Evolutionary conservation across 2,888 invertebrate genomes (phyloP).

Genomic region (Xanthorhoe designata): DNA sequence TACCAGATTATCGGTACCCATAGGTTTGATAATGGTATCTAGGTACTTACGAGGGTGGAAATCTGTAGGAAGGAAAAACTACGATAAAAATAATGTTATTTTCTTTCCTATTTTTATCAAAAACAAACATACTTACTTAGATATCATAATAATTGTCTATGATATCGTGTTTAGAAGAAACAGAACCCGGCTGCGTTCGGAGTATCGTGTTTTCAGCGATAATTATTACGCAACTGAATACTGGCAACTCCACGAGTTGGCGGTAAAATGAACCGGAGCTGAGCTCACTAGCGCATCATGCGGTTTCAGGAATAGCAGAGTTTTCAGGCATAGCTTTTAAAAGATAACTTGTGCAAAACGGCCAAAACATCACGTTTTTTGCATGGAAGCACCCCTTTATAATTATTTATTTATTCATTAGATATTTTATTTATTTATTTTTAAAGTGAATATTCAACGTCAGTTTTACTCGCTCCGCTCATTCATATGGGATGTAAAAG

Average conservation of each 20-base stretch:
- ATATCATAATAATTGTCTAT: conserved; percentile 23
- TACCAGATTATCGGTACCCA: too few species aligned
- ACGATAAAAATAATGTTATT: not conserved
- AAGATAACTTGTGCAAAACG: too few species aligned
- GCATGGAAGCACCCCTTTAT: too few species aligned
- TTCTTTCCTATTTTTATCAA: not conserved
- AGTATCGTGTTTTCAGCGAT: conserved; percentile 64
- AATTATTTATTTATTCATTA: too few species aligned
- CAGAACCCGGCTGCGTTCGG: conserved; percentile 34
- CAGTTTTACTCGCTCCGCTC: too few species aligned
- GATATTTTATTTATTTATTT: too few species aligned
- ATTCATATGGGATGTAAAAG: too few species aligned
- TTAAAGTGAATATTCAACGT: too few species aligned
- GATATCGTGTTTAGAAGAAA: conserved; percentile 32
- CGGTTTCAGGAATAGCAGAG: conserved; percentile 6
- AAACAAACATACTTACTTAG: conserved; percentile 14
- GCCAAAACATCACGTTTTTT: too few species aligned
- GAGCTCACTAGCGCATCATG: conserved; percentile 39
- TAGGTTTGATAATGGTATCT: too few species aligned
- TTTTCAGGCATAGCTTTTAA: not conserved
- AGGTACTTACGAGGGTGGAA: not conserved
- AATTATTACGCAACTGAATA: conserved; percentile 68
- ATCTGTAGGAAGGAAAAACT: too few species aligned
- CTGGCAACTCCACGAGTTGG: conserved; percentile 54
- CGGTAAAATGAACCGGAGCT: conserved; percentile 57